Percentiles rank a stretch among this genome's conserved stretches.
These are phyloP conservation scores for Phyllotreta striolata DNA, from an alignment of 2,888 invertebrate species.

Conservation along the genomic window DNA sequence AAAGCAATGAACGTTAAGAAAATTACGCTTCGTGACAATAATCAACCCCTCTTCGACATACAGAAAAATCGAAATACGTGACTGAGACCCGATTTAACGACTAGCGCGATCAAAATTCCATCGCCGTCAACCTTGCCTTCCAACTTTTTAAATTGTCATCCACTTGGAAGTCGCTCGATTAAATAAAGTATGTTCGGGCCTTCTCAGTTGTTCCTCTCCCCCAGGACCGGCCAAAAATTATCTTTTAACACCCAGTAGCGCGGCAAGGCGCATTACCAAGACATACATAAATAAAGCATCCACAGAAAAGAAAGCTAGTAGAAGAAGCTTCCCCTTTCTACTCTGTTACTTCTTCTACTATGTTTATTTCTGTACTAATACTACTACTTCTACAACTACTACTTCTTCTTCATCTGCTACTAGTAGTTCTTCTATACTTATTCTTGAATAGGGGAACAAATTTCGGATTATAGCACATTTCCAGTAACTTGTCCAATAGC, in stretches of 20 bases:
- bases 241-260: slow-evolving; percentile 4
- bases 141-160: slow-evolving; percentile 28
- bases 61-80: slow-evolving; percentile 21
- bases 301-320: too few species aligned
- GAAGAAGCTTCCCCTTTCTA: too few species aligned
- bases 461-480: too few species aligned
- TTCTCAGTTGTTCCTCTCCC: slow-evolving; percentile 11
- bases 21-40: slow-evolving; percentile 9
- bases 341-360: too few species aligned
- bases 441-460: too few species aligned
- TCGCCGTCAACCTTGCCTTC: slow-evolving; percentile 13
- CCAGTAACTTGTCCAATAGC: too few species aligned
- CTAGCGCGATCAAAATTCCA: slow-evolving; percentile 17
- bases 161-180: slow-evolving; percentile 20
- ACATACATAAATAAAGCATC: too few species aligned
- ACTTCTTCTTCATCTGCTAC: too few species aligned
- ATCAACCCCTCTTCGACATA: slow-evolving; percentile 4
- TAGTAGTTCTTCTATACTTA: too few species aligned
- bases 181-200: slow-evolving; percentile 25
- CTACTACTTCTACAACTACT: too few species aligned
- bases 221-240: slow-evolving; percentile 11
- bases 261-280: too few species aligned
- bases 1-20: slow-evolving; percentile 3
- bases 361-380: too few species aligned
- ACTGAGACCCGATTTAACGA: slow-evolving; percentile 15